Conservation (phyloP, 2,113 vertebrate species). For the Taxidea taxus region DNA sequence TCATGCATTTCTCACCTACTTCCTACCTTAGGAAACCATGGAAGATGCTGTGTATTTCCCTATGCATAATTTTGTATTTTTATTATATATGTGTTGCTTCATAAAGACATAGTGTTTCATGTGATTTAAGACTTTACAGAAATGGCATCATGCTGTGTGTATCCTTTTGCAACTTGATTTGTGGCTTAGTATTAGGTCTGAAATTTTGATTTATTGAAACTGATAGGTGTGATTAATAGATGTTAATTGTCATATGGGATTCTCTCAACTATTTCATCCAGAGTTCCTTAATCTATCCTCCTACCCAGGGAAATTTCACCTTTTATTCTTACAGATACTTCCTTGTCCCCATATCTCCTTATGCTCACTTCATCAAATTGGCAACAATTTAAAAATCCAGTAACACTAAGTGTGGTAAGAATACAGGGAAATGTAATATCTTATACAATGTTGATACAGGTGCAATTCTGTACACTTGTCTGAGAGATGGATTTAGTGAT, state of each 20-base stretch:
- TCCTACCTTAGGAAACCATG: neutral
- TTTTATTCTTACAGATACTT: neutral
- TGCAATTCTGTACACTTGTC: neutral
- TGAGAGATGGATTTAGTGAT: neutral
- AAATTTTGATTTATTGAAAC: neutral
- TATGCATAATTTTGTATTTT: neutral
- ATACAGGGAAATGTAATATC: neutral
- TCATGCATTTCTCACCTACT: neutral
- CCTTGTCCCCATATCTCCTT: neutral
- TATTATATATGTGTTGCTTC: neutral
- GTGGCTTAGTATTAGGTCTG: neutral
- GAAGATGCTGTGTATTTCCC: neutral
- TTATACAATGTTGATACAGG: neutral
- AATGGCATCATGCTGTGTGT: neutral
- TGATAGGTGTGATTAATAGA: neutral
- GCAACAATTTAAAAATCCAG: neutral
- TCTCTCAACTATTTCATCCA: neutral
- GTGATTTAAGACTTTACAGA: neutral
- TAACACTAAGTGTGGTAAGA: neutral
- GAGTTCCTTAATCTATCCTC: neutral
- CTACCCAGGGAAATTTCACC: neutral
- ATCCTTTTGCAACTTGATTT: neutral
- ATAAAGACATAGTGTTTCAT: neutral
- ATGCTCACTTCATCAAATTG: neutral
- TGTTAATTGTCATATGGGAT: neutral